These are phyloP conservation scores for Hystrix brachyura DNA, from an alignment of 2,113 vertebrate species.

Conservation along the genomic window DNA sequence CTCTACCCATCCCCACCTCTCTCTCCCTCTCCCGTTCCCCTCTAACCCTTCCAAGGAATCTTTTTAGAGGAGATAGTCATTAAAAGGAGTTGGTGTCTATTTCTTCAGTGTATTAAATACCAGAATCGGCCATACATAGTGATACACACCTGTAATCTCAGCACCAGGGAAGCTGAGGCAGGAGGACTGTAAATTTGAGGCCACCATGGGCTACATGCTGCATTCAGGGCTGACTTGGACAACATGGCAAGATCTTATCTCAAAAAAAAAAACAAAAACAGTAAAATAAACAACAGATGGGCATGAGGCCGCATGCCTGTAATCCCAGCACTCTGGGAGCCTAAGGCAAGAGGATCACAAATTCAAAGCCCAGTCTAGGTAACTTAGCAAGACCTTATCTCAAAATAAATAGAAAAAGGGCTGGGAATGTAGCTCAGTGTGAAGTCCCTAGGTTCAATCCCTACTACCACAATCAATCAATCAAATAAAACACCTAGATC, in stretches of 20 bases:
- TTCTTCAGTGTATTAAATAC: not conserved
- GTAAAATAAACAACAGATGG: not conserved
- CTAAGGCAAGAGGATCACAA: not conserved
- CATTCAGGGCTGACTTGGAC: not conserved
- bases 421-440: not conserved
- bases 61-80: not conserved
- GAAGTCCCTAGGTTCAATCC: not conserved
- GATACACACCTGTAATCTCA: not conserved
- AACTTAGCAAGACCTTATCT: not conserved
- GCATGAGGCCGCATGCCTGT: too few species aligned
- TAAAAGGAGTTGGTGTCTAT: not conserved
- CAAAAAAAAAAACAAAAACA: not conserved
- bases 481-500: not conserved
- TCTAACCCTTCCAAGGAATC: not conserved
- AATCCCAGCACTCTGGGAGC: not conserved
- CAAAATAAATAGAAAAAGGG: not conserved
- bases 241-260: not conserved
- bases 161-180: not conserved
- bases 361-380: not conserved
- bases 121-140: not conserved
- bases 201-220: not conserved
- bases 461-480: not conserved
- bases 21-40: not conserved
- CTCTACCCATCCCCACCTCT: not conserved
- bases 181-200: not conserved